phyloP scores from a whole-genome alignment of 2,888 invertebrate species.

The Euzophera pinguis region DNA sequence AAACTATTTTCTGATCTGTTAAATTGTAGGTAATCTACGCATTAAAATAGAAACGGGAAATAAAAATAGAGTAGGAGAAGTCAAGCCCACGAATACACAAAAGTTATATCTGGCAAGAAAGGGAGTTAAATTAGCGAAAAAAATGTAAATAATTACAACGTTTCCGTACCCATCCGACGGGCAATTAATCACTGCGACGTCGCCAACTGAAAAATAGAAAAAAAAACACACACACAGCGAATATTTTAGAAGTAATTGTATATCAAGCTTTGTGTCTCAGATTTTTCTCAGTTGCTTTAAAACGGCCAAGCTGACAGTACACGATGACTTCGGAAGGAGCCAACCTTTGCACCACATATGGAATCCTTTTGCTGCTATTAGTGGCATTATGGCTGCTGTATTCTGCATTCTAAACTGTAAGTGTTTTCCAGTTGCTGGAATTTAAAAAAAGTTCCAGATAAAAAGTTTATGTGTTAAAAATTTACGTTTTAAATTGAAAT shows the following conservation, averaged over 20 bases:
- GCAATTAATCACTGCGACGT: conserved; percentile 51
- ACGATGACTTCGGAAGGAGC: conserved; percentile 77
- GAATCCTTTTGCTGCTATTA: conserved; percentile 82
- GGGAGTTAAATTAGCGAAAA: background rate
- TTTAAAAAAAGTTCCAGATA: background rate
- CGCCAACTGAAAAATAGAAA: conserved; percentile 56
- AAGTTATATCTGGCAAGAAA: background rate
- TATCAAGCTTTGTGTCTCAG: conserved; percentile 42
- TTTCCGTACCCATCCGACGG: conserved; percentile 37
- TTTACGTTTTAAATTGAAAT: too few relatives aligned
- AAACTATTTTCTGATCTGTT: background rate
- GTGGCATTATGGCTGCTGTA: conserved; percentile 83
- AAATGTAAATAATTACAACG: conserved; percentile 14
- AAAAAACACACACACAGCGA: conserved; percentile 38
- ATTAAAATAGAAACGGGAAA: background rate
- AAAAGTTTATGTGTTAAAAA: background rate
- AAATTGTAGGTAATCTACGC: background rate
- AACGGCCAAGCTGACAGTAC: conserved; percentile 34
- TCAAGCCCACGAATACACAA: background rate
- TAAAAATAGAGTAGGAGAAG: background rate
- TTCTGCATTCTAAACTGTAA: conserved; percentile 75
- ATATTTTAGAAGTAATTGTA: conserved; percentile 41
- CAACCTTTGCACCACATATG: conserved; percentile 83
- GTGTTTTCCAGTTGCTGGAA: conserved; percentile 21
- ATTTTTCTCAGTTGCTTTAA: conserved; percentile 47